Evolutionary conservation across 2,113 vertebrate genomes (phyloP), one percentile per base, ranked within the genome.

Genomic region (Manacus vitellinus): DNA sequence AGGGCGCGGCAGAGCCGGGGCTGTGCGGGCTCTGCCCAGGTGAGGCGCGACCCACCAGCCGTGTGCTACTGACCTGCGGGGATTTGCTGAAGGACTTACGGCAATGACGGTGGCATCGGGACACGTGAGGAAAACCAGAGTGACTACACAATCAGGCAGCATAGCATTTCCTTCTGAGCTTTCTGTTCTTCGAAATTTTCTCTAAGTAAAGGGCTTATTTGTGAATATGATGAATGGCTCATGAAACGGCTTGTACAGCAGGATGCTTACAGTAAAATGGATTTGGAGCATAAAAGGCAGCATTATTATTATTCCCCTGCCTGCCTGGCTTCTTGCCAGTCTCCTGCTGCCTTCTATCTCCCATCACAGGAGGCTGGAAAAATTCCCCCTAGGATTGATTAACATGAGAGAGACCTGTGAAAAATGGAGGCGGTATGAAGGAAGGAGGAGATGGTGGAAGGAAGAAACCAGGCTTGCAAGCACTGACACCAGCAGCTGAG

Each of bases 301-400:
- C 6, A 3, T 54, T 85, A 63, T 76, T 91, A 72, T 58, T 93
- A 67, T 54, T 86, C 43, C 39, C 5, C 31, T 85, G 87, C 58
- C 66, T 81, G 41, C 1, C 63, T 88, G 79, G 95, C 63, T 92
- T 71, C 85, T 70, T 77, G 72, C 79, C 93, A 92, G 30, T 46
- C 52, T 87, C 52, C 70, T 89, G n/a, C 93, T 93, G 89, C 71
- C 33, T 92, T 74, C 87, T 55, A 61, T 73, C 85, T 94, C 88
- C 72, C 56, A 62, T 89, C 63, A 74, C 28, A 23, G 41, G 46
- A 89, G 82, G 54, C 21, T 83, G 65, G 66, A 88, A 92, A 89
- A 77, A 91, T 44, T 79, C 59, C 73, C 37, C n/a, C 31, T 1
- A 2, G 79, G 68, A 74, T 0, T 85, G 85, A 87, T 95, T 89